A percentile compares a stretch with the other conserved stretches of the same genome.
Conservation (phyloP, 2,113 vertebrate species). For the Hymenochirus boettgeri region DNA sequence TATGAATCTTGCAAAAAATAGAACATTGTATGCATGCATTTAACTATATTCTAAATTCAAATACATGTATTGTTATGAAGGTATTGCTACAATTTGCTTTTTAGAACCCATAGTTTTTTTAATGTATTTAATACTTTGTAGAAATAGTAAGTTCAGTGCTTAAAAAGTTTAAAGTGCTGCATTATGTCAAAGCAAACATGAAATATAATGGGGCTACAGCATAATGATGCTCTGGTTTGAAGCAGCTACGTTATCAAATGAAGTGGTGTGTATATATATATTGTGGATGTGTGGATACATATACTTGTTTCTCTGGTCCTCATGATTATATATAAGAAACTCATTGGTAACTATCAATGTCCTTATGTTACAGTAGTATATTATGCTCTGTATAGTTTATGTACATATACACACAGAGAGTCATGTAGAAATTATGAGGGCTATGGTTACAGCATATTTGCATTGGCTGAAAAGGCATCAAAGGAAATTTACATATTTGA, state of each 20-base stretch:
- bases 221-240: too few relatives aligned
- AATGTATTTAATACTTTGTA: background rate
- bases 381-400: background rate
- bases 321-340: too few relatives aligned
- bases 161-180: background rate
- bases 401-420: background rate
- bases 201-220: too few relatives aligned
- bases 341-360: too few relatives aligned
- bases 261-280: too few relatives aligned
- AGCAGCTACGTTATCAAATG: too few relatives aligned
- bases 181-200: background rate
- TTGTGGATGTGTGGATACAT: background rate
- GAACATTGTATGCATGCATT: conserved; percentile 3
- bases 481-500: background rate
- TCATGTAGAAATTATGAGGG: background rate
- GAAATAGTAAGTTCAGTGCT: background rate
- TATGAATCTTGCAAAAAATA: conserved; percentile 11
- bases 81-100: background rate
- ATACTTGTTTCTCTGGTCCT: background rate
- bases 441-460: background rate
- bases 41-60: background rate
- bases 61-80: background rate
- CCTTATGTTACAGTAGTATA: too few relatives aligned
- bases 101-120: background rate
- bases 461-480: background rate